Conservation (phyloP, 2,113 vertebrate genomes). For the Nerophis ophidion region DNA sequence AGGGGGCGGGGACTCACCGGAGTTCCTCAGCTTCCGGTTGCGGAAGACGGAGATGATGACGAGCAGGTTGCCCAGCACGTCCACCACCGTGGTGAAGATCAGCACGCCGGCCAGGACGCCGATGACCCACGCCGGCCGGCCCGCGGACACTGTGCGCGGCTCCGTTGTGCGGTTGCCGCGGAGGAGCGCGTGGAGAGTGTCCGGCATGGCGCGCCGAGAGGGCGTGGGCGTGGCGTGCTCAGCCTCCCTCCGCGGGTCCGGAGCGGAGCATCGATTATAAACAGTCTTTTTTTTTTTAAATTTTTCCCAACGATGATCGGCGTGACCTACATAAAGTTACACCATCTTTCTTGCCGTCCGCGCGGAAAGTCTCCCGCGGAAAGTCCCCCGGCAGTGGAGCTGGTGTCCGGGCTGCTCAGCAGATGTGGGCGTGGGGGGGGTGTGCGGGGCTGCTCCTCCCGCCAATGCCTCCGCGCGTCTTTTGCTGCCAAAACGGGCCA, state of each 20-base stretch:
- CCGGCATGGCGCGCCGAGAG: constrained; percentile 67
- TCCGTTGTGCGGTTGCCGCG: constrained; percentile 75
- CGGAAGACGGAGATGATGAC: constrained; percentile 83
- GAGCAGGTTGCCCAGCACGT: constrained; percentile 82
- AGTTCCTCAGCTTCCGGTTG: constrained; percentile 84
- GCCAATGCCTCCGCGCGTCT: neutral
- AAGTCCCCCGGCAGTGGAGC: neutral
- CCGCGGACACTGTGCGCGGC: constrained; percentile 43
- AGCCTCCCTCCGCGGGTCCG: constrained; percentile 35
- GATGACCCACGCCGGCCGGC: constrained; percentile 76
- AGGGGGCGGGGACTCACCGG: too few species aligned
- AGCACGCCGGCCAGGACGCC: constrained; percentile 77
- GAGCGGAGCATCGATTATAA: constrained; percentile 31
- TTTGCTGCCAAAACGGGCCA: neutral
- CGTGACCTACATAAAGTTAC: constrained; percentile 39
- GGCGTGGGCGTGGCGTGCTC: constrained; percentile 38
- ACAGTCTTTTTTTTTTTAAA: too few species aligned
- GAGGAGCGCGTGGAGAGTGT: constrained; percentile 60
- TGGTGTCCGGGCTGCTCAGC: too few species aligned
- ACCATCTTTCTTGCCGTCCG: constrained; percentile 5
- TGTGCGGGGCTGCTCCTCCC: neutral
- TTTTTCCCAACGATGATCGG: too few species aligned
- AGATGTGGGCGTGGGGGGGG: neutral
- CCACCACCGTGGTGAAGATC: constrained; percentile 84
- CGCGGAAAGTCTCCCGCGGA: constrained; percentile 33